Evolutionary conservation across 2,113 vertebrate species (phyloP).

Genomic region (Cebus imitator): DNA sequence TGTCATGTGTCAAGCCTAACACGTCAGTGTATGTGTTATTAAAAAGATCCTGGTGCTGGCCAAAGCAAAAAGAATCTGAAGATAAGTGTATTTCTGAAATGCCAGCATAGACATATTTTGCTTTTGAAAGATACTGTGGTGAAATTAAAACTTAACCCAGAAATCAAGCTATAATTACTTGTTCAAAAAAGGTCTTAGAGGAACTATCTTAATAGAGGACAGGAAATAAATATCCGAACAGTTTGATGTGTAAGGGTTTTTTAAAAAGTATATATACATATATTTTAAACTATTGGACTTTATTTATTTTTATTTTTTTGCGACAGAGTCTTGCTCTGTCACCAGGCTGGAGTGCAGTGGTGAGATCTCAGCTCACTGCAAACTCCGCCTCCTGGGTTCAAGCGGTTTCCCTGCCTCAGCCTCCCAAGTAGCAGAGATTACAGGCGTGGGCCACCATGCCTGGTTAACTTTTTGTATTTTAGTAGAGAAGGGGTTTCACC

Average conservation of each 20-base stretch:
- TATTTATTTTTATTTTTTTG: neutral
- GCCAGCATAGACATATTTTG: neutral
- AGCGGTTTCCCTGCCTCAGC: no score
- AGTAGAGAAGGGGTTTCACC: no score
- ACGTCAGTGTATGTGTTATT: neutral
- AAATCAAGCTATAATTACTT: conserved; percentile 2
- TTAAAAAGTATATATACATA: neutral
- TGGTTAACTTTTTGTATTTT: no score
- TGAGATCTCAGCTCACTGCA: no score
- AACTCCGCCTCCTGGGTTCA: no score
- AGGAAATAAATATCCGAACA: neutral
- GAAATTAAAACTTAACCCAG: neutral
- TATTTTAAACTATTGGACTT: neutral
- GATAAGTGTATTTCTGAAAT: conserved; percentile 52
- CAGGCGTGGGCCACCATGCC: no score
- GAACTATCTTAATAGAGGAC: conserved; percentile 7
- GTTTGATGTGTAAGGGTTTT: neutral
- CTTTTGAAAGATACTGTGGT: conserved; percentile 36
- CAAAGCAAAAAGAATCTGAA: neutral
- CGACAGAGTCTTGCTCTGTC: no score
- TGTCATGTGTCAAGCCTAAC: neutral
- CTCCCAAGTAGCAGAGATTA: no score
- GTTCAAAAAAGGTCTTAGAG: conserved; percentile 20
- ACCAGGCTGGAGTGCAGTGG: no score
- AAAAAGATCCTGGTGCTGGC: neutral